Evolutionary conservation across 1,140 invertebrate species (phyloP), one percentile per base, ranked within the genome.

Genomic region (Notospermus geniculatus): DNA sequence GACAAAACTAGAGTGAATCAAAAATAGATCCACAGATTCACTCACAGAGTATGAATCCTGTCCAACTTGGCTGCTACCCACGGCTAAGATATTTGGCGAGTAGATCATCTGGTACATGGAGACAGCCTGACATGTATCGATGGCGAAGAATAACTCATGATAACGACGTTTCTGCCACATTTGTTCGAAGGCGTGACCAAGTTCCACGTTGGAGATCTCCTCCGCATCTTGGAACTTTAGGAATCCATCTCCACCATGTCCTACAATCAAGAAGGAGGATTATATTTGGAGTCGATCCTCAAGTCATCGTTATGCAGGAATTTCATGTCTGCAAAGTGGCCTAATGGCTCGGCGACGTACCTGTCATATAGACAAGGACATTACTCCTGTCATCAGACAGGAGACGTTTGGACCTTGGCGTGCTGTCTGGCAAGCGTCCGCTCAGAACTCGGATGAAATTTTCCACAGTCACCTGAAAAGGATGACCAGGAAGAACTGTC

Each of bases 101-200:
- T 97, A 97, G 79, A 99, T 95, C 71, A 92, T 92, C 73, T 95
- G 90, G 81, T 96, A 98, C 90, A 99, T 95, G 0, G 96, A 98
- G 58, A 95, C 95, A 23, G 96, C 96, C 84, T 99, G 97, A 74
- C 97, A 99, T 28, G 97, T 99, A 78, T 99, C 97, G 65, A 98
- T 93, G 84, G 99, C 97, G 73, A 98, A 96, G 66, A 99, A 91
- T 66, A 99, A 89, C 83, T 99, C 95, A 84, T 98, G 92, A 78
- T 99, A 99, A 63, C 93, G 92, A 80, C 90, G 87, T 78, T 98
- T 98, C 73, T 98, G 93, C 91, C 94, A 97, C 97, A 99, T 99
- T 83, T 99, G 96, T 79, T 99, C 94, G 63, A 99, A 87, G 29
- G 97, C 96, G 87, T 99, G 95, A 19, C 95, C 96, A 66, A 99